A percentile compares a stretch with the other conserved stretches of the same genome.
phyloP scores from a whole-genome alignment of 1,140 invertebrate species.

The Eurosta solidaginis region DNA sequence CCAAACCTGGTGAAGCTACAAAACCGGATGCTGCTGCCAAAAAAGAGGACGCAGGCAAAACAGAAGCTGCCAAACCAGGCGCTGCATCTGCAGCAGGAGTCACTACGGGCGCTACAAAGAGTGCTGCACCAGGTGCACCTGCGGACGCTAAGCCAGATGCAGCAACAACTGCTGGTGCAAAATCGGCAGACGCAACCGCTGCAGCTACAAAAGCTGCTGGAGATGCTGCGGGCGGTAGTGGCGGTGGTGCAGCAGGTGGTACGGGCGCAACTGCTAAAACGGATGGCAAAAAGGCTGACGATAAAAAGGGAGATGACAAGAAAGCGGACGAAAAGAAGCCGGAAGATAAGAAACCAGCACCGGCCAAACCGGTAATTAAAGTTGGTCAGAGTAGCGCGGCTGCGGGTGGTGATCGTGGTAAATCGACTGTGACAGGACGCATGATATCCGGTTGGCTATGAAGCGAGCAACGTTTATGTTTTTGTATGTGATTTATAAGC shows the following conservation, averaged over 20 bases:
- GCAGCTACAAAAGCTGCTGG: conserved; percentile 30
- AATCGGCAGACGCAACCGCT: conserved; percentile 36
- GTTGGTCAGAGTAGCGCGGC: conserved; percentile 56
- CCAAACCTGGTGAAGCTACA: conserved; percentile 44
- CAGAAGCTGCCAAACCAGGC: conserved; percentile 43
- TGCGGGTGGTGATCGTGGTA: conserved; percentile 55
- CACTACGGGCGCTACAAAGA: conserved; percentile 42
- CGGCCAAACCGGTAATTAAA: conserved; percentile 51
- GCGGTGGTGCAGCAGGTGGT: conserved; percentile 35
- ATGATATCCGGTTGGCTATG: conserved; percentile 58
- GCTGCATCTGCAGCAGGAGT: conserved; percentile 28
- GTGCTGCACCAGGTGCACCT: conserved; percentile 48
- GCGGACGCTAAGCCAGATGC: conserved; percentile 53
- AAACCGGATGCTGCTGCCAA: conserved; percentile 53
- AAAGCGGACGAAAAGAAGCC: conserved; percentile 37
- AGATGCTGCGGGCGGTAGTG: conserved; percentile 34
- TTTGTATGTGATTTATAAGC: background rate
- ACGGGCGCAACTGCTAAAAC: conserved; percentile 34
- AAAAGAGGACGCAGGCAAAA: conserved; percentile 50
- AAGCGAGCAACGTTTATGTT: background rate
- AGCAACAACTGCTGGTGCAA: conserved; percentile 28
- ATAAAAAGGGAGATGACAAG: conserved; percentile 41
- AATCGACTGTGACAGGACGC: conserved; percentile 56
- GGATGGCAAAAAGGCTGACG: conserved; percentile 41
- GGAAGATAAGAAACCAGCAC: conserved; percentile 37